These are phyloP conservation scores for Psittacula echo DNA, from an alignment of 2,797 vertebrate species.

Conservation along the genomic window DNA sequence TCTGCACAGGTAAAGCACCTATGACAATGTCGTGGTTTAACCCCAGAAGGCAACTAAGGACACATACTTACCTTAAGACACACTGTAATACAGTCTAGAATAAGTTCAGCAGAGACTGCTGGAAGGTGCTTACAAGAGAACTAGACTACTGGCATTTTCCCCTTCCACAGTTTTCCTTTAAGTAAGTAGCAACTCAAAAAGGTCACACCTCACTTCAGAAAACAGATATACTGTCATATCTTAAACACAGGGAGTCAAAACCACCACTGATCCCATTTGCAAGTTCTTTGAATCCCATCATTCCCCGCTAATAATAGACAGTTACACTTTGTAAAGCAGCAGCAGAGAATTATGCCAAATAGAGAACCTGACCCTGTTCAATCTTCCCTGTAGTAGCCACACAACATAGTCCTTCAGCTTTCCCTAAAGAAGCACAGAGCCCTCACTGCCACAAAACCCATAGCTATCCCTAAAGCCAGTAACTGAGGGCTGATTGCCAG, in stretches of 20 bases:
- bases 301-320: neutral
- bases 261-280: neutral
- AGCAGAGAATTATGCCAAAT: neutral
- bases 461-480: neutral
- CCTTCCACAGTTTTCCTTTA: neutral
- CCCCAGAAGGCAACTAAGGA: neutral
- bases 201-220: neutral
- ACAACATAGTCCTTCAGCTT: neutral
- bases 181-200: neutral
- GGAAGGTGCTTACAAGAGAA: neutral
- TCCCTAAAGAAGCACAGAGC: neutral
- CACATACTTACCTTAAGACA: conserved; percentile 8
- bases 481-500: neutral
- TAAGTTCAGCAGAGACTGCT: neutral
- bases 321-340: neutral
- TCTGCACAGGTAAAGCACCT: neutral
- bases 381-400: neutral
- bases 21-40: neutral
- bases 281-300: neutral
- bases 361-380: neutral
- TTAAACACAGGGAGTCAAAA: neutral
- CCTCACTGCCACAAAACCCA: neutral
- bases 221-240: neutral
- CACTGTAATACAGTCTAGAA: rapidly evolving
- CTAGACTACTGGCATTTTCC: neutral